Percentiles rank a stretch among this genome's conserved stretches.
Conservation (phyloP, 2,113 vertebrate species). For the Electrona antarctica region DNA sequence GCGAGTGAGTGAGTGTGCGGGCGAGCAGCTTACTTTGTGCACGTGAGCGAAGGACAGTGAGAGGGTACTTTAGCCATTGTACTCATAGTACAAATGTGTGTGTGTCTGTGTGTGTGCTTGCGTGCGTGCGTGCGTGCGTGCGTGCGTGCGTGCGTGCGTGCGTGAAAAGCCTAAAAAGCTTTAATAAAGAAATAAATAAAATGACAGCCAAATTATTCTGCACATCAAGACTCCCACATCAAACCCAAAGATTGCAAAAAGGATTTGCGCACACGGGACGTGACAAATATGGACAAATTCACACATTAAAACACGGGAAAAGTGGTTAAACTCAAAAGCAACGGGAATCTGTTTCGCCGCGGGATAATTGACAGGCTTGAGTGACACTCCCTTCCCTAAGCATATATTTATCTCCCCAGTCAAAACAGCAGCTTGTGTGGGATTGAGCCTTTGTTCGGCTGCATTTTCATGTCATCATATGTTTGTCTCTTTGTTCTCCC, state of each 20-base stretch:
- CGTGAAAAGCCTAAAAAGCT: neutral
- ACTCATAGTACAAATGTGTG: neutral
- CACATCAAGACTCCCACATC: too few species aligned
- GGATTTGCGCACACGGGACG: too few species aligned
- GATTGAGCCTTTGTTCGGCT: neutral
- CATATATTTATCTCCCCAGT: constrained; percentile 16
- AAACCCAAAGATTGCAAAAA: too few species aligned
- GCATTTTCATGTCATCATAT: constrained; percentile 1
- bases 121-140: neutral
- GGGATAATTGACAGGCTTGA: neutral
- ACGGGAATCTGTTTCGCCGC: neutral
- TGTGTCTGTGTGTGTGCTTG: constrained; percentile 2
- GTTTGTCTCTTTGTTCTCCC: constrained; percentile 14
- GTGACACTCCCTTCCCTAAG: neutral
- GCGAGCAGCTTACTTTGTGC: too few species aligned
- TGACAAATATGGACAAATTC: neutral
- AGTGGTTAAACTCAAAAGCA: neutral
- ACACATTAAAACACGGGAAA: neutral
- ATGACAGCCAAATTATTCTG: too few species aligned
- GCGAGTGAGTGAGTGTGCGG: neutral
- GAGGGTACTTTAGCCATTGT: too few species aligned
- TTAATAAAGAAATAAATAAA: neutral
- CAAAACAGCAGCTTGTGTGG: neutral
- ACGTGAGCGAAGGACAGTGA: too few species aligned
- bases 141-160: neutral